Base-by-base conservation (phyloP, 1,140 invertebrate species). In the Ladona fulva region DNA sequence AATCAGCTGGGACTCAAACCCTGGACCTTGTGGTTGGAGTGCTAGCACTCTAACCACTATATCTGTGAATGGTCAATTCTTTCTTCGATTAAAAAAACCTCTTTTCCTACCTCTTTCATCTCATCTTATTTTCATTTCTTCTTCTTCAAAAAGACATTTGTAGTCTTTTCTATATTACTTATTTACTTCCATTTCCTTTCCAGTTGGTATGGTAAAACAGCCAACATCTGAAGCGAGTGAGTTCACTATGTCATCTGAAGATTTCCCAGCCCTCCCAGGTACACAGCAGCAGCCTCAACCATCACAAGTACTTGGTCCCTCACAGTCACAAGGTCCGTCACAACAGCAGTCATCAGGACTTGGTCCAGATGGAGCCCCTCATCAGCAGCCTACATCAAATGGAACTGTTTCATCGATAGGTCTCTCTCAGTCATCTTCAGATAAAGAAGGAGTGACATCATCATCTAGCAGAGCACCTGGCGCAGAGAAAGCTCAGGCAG, bases 181-280 rank as follows among this genome's bases (percentile, higher is more conserved):
- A n/a, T n/a, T n/a, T n/a, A n/a, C n/a, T n/a, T n/a, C n/a, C n/a
- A 8, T 37, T 37, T 37, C 29, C 29, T 37, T 37, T 37, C 8
- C 29, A 66, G 52, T 66, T 66, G 52, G 52, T 6, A 66, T 66
- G 52, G 52, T 66, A 1, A 66, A 66, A 66, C 52, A 66, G 52
- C 52, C 52, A 6, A 66, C 52, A 6, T 66, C 52, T 66, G 94
- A 97, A 86, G 90, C 94, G 81, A 95, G 92, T 82, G 97, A 98
- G 86, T 99, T 99, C 87, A 95, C 94, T 80, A 98, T 99, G 91
- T 97, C 96, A 81, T 95, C 93, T 80, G 97, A 99, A 88, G 98
- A 99, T 86, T 99, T 99, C 87, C 97, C 97, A 80, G 97, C 98
- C 83, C 89, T 99, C 85, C 98, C 91, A 75, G 91, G 91, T 29